Evolutionary conservation across 30 jellyfish, hydroid and myxozoan genomes (phyloP).

Genomic region (Hydractinia symbiolongicarpus): DNA sequence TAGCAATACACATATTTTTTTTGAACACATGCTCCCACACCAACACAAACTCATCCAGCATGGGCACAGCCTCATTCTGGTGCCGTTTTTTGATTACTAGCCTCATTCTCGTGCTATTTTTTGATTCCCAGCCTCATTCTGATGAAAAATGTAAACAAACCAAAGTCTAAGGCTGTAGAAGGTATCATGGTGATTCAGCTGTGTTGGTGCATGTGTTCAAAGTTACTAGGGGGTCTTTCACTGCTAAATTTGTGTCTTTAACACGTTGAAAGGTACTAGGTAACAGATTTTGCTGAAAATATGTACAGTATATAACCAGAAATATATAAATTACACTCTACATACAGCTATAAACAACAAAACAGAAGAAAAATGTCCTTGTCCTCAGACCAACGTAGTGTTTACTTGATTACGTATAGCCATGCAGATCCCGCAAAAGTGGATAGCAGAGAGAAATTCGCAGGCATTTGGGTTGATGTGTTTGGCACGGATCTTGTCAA

Average conservation of each 20-base stretch:
- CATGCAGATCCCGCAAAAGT: not conserved
- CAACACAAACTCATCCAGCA: no score
- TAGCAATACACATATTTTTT: no score
- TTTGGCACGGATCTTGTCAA: slow-evolving; percentile 1
- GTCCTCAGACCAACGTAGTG: slow-evolving; percentile 2
- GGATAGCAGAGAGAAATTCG: slow-evolving; percentile 1
- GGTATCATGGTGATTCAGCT: no score
- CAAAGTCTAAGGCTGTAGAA: no score
- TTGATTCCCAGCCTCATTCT: no score
- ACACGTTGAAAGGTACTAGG: no score
- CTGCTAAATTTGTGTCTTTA: not conserved
- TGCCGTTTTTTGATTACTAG: slow-evolving; percentile 8
- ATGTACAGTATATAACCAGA: not conserved
- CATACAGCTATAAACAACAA: not conserved
- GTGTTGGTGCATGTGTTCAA: not conserved
- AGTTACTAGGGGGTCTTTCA: not conserved
- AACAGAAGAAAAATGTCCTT: not conserved
- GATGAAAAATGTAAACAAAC: no score
- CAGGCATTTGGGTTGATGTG: not conserved
- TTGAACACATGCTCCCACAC: no score
- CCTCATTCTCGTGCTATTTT: slow-evolving; percentile 1
- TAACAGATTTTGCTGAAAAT: no score
- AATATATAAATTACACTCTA: no score
- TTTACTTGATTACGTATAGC: not conserved
- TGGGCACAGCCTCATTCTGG: slow-evolving; percentile 12